Conservation (phyloP, 2,113 vertebrate genomes). For the Hypanus sabinus region DNA sequence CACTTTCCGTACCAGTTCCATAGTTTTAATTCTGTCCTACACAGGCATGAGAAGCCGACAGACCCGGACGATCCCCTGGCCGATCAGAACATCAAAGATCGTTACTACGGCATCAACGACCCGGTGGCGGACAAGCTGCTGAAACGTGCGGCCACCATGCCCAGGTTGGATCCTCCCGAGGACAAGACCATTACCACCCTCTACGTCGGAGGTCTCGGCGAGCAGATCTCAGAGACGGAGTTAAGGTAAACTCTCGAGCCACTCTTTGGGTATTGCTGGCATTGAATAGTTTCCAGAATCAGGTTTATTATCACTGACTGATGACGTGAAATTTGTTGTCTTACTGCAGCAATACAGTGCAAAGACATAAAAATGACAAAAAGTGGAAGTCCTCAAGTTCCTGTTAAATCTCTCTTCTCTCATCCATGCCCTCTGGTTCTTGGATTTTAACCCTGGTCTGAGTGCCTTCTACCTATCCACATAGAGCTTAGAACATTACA, state of each 20-base stretch:
- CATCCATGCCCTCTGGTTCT: too few species aligned
- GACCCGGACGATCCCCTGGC: conserved; percentile 95
- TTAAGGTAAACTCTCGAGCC: conserved; percentile 64
- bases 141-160: conserved; percentile 91
- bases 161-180: conserved; percentile 85
- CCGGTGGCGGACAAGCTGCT: conserved; percentile 94
- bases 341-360: too few species aligned
- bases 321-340: too few species aligned
- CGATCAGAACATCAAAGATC: conserved; percentile 97
- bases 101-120: conserved; percentile 95
- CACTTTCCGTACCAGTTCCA: too few species aligned
- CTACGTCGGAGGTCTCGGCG: conserved; percentile 89
- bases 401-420: too few species aligned
- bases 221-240: conserved; percentile 86
- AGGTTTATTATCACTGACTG: too few species aligned
- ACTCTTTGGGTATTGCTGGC: background rate
- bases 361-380: too few species aligned
- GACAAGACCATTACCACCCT: conserved; percentile 91
- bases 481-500: too few species aligned
- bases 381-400: too few species aligned
- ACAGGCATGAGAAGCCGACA: conserved; percentile 92
- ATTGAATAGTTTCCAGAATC: too few species aligned
- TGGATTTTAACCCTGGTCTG: too few species aligned
- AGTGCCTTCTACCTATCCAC: too few species aligned
- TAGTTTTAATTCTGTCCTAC: background rate